phyloP scores from a whole-genome alignment of 2,797 vertebrate species.

The Acrossocheilus fasciatus region DNA sequence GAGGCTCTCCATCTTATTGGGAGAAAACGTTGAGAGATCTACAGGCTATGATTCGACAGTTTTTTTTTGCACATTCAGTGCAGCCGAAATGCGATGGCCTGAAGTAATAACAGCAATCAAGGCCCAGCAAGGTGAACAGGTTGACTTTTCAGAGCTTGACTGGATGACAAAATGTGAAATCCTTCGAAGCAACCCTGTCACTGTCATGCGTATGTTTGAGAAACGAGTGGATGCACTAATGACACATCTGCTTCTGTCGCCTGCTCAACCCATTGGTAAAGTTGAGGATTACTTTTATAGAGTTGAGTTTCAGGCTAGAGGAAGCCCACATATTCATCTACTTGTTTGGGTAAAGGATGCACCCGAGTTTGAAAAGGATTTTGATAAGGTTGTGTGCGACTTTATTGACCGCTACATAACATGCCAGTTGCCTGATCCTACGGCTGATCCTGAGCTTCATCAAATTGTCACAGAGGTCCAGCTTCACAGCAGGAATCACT shows the following conservation, averaged over 20 bases:
- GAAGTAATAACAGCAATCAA: conserved; percentile 30
- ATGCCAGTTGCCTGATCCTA: neutral
- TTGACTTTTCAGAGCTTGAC: conserved; percentile 29
- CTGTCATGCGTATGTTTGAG: conserved; percentile 35
- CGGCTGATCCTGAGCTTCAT: neutral
- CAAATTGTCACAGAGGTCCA: too few relatives aligned
- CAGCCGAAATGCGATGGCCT: conserved; percentile 42
- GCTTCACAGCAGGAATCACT: conserved; percentile 26
- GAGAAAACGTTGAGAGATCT: conserved; percentile 41
- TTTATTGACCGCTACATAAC: conserved; percentile 35
- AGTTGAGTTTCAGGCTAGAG: conserved; percentile 24
- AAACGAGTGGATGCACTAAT: conserved; percentile 16
- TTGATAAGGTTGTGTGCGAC: neutral
- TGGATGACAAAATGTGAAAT: conserved; percentile 28
- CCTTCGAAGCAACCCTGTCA: conserved; percentile 20
- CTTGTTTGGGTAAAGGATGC: conserved; percentile 21
- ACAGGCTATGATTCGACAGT: conserved; percentile 33
- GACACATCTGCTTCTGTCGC: conserved; percentile 17
- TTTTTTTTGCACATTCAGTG: conserved; percentile 40
- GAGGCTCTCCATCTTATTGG: conserved; percentile 57
- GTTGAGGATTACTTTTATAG: conserved; percentile 20
- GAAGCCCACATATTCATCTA: conserved; percentile 12
- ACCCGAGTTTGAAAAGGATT: neutral
- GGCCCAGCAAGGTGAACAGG: conserved; percentile 17
- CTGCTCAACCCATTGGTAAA: conserved; percentile 44